These are phyloP conservation scores for Cremastinae sp. DNA, from an alignment of 2,888 invertebrate genomes.

Conservation along the genomic window DNA sequence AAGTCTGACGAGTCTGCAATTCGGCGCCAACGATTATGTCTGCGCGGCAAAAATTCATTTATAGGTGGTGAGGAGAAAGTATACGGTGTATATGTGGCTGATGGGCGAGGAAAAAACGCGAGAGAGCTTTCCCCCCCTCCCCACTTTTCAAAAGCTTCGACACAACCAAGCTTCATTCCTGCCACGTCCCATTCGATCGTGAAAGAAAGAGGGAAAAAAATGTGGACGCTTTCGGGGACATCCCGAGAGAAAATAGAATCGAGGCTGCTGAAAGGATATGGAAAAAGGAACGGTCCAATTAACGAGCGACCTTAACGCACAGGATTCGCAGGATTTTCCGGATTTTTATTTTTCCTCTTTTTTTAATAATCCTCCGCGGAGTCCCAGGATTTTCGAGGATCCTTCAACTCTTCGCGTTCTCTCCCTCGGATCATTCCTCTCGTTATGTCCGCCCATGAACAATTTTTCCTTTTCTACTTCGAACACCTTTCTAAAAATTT, in stretches of 20 bases:
- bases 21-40: neutral
- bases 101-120: too few relatives aligned
- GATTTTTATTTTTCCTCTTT: neutral
- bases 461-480: neutral
- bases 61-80: neutral
- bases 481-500: neutral
- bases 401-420: too few relatives aligned
- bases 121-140: conserved; percentile 14
- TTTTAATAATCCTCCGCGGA: neutral
- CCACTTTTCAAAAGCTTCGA: conserved; percentile 39
- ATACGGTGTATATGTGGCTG: too few relatives aligned
- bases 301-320: conserved; percentile 72
- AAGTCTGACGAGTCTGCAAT: conserved; percentile 33
- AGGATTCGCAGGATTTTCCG: conserved; percentile 18
- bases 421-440: too few relatives aligned
- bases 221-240: conserved; percentile 16
- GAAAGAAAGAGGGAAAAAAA: conserved; percentile 1
- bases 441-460: neutral
- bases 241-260: conserved; percentile 32
- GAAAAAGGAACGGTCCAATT: conserved; percentile 72
- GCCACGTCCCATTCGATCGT: conserved; percentile 15
- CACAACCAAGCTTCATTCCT: neutral
- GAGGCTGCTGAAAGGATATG: conserved; percentile 54
- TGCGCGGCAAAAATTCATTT: conserved; percentile 8
- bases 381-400: neutral